Percentiles rank a stretch among this genome's conserved stretches.
phyloP scores from a whole-genome alignment of 2,113 vertebrate species.

The Mesembrinibis cayennensis region DNA sequence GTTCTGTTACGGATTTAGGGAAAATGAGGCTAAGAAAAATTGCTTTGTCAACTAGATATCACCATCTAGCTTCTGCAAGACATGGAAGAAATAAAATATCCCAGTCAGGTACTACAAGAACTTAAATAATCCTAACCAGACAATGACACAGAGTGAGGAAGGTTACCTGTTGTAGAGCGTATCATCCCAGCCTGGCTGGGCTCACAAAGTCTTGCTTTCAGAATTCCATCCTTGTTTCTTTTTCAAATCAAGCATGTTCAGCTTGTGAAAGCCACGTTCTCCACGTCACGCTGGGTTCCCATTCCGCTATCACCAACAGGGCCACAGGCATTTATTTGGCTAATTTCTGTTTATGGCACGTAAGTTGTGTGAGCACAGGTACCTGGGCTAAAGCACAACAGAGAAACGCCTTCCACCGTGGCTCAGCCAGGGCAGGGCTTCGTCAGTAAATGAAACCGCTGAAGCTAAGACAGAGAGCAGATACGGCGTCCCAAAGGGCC shows the following conservation, averaged over 20 bases:
- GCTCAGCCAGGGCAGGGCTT: background rate
- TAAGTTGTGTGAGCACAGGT: background rate
- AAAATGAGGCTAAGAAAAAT: background rate
- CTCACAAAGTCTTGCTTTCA: background rate
- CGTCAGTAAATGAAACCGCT: background rate
- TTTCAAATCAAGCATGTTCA: background rate
- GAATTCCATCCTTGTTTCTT: background rate
- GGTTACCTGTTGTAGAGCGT: rapidly evolving
- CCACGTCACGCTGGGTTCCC: background rate
- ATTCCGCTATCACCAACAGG: rapidly evolving
- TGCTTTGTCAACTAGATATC: background rate
- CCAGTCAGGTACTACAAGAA: background rate
- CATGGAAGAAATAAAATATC: background rate
- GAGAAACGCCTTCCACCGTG: background rate
- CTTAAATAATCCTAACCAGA: background rate
- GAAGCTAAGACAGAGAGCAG: background rate
- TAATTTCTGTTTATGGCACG: background rate
- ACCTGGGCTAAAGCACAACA: background rate
- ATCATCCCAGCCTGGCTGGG: rapidly evolving
- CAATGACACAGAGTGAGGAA: rapidly evolving
- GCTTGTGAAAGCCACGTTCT: background rate
- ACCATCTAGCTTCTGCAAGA: background rate
- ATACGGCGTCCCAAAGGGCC: rapidly evolving
- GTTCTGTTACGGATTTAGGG: background rate
- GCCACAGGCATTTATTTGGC: background rate